Percentiles rank a stretch among this genome's conserved stretches.
Evolutionary conservation across 2,797 vertebrate species (phyloP).

Genomic region (Cichlasoma orientale): DNA sequence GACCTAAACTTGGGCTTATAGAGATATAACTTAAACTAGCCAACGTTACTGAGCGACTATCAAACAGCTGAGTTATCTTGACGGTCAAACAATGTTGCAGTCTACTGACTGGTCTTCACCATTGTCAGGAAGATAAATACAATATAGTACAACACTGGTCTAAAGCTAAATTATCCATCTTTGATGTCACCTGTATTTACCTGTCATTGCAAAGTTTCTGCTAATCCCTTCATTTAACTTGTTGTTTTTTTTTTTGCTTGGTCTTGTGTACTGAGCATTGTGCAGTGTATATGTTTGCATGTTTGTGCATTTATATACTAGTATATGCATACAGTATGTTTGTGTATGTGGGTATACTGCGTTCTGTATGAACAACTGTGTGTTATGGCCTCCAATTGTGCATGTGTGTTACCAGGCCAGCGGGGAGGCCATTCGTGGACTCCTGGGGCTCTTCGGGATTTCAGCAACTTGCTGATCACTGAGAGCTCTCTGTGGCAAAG

Average conservation of each 20-base stretch:
- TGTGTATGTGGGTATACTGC: constrained; percentile 31
- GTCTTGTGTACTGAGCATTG: constrained; percentile 1
- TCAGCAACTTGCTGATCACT: constrained; percentile 87
- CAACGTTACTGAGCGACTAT: constrained; percentile 24
- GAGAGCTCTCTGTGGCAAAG: constrained; percentile 85
- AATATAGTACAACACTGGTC: constrained; percentile 23
- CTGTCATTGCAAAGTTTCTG: background rate
- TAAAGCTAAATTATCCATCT: constrained; percentile 30
- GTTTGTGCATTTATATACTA: background rate
- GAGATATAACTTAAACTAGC: constrained; percentile 47
- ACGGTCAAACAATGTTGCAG: constrained; percentile 4
- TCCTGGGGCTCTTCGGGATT: constrained; percentile 81
- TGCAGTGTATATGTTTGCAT: background rate
- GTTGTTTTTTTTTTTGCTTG: background rate
- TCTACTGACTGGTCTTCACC: constrained; percentile 14
- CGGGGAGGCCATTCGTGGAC: constrained; percentile 87
- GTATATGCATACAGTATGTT: background rate
- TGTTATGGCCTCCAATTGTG: constrained; percentile 22
- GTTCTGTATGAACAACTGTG: background rate
- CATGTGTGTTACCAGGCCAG: constrained; percentile 88
- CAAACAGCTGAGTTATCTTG: constrained; percentile 22
- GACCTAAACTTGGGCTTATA: constrained; percentile 26
- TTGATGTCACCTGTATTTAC: constrained; percentile 13
- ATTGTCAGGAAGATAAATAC: background rate
- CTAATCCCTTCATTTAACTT: background rate